phyloP scores from a whole-genome alignment of 2,113 vertebrate genomes.

The Epinephelus cyanopodus region DNA sequence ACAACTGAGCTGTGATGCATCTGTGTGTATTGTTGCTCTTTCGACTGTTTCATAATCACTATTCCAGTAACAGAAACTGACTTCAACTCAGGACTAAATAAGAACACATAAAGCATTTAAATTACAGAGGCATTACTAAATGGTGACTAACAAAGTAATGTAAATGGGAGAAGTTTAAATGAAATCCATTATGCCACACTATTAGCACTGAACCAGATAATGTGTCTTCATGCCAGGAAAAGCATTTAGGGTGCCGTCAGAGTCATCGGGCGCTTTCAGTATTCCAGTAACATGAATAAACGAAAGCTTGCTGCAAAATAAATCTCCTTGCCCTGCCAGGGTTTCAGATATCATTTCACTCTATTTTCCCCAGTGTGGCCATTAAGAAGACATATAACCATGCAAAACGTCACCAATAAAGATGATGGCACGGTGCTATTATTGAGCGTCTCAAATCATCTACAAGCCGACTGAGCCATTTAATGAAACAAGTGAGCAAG shows the following conservation, averaged over 20 bases:
- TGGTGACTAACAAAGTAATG: conserved; percentile 19
- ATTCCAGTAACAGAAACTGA: neutral
- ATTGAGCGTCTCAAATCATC: conserved; percentile 55
- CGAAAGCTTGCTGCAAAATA: conserved; percentile 37
- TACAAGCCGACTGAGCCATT: conserved; percentile 52
- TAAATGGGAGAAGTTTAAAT: conserved; percentile 7
- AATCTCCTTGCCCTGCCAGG: conserved; percentile 40
- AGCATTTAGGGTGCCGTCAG: conserved; percentile 26
- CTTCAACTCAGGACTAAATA: conserved; percentile 14
- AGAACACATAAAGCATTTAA: neutral
- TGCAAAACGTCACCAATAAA: conserved; percentile 60
- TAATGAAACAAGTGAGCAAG: conserved; percentile 32
- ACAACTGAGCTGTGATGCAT: neutral
- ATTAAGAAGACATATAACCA: conserved; percentile 67
- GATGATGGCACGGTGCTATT: conserved; percentile 55
- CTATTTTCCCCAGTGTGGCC: conserved; percentile 53
- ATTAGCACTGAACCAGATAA: conserved; percentile 20
- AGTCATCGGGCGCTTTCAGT: conserved; percentile 20
- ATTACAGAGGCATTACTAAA: neutral
- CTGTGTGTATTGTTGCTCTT: neutral
- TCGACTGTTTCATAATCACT: neutral
- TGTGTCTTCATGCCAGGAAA: conserved; percentile 37
- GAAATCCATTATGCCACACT: conserved; percentile 10
- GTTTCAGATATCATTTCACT: conserved; percentile 52
- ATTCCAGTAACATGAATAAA: conserved; percentile 47